Evolutionary conservation across 2,797 vertebrate species (phyloP).

Genomic region (Potorous gilbertii): DNA sequence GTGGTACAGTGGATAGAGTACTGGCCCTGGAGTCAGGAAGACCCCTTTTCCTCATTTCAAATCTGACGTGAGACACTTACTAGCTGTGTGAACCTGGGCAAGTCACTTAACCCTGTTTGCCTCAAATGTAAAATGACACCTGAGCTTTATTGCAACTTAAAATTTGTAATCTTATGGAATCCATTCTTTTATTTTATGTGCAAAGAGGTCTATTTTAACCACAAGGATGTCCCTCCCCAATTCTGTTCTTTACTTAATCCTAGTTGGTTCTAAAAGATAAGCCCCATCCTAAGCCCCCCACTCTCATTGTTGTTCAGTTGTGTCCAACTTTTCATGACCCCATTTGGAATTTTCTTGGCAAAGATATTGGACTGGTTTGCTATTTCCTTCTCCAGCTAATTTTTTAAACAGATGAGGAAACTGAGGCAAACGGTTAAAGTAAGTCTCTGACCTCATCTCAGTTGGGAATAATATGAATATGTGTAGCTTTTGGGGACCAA

Average conservation of each 20-base stretch:
- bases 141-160: not conserved
- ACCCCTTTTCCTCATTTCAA: no score
- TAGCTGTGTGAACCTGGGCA: not conserved
- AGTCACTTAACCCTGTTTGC: not conserved
- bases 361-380: not conserved
- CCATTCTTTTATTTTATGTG: not conserved
- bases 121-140: not conserved
- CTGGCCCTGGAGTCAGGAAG: no score
- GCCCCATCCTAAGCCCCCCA: not conserved
- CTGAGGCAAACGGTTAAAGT: no score
- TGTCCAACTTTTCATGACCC: not conserved
- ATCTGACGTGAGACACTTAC: not conserved
- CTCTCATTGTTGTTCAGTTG: not conserved
- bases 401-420: no score
- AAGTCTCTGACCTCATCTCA: not conserved
- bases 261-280: not conserved
- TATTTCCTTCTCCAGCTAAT: no score
- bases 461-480: not conserved
- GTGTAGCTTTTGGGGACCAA: conserved; percentile 35
- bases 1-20: no score
- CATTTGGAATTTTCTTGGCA: not conserved
- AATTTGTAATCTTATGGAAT: not conserved
- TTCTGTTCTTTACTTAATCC: not conserved
- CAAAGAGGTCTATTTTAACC: not conserved
- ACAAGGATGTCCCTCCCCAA: not conserved